Conservation (phyloP, 2,888 invertebrate genomes). For the Caenorhabditis uteleia region DNA sequence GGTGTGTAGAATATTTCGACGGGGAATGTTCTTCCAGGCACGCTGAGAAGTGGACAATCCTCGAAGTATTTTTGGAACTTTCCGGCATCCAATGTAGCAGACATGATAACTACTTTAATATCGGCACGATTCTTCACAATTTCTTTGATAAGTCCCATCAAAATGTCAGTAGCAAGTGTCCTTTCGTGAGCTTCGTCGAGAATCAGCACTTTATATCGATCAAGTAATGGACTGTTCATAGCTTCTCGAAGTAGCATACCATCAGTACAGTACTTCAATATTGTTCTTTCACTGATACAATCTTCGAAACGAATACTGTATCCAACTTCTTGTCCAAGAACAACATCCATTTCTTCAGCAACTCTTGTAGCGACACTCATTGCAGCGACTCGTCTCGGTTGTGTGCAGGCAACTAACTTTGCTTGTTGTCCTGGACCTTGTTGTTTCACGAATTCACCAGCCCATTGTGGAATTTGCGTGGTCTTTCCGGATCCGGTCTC, state of each 20-base stretch:
- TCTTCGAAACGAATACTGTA: constrained; percentile 99
- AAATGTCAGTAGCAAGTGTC: constrained; percentile 94
- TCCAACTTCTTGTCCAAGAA: constrained; percentile 87
- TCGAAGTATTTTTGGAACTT: constrained; percentile 98
- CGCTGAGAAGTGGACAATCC: constrained; percentile 96
- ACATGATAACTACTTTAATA: constrained; percentile 97
- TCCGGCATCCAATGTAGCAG: constrained; percentile 96
- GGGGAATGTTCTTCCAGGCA: constrained; percentile 93
- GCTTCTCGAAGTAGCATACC: constrained; percentile 96
- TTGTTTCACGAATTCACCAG: constrained; percentile 70
- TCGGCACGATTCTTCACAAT: constrained; percentile 90
- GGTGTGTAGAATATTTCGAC: constrained; percentile 99
- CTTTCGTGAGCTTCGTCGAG: constrained; percentile 99
- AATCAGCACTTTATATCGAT: constrained; percentile 90
- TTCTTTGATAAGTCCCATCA: constrained; percentile 92
- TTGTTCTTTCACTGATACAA: constrained; percentile 90
- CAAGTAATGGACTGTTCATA: constrained; percentile 98
- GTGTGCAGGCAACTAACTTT: constrained; percentile 91
- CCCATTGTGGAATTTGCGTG: constrained; percentile 96
- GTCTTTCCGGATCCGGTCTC: constrained; percentile 99
- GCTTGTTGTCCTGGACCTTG: constrained; percentile 12
- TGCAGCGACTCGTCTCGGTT: constrained; percentile 92
- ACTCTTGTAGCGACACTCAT: constrained; percentile 99
- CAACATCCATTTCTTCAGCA: constrained; percentile 98
- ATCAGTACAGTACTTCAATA: constrained; percentile 79